Percentiles rank a stretch among this genome's conserved stretches.
phyloP scores from a whole-genome alignment of 1,140 invertebrate species.

The Battus philenor region DNA sequence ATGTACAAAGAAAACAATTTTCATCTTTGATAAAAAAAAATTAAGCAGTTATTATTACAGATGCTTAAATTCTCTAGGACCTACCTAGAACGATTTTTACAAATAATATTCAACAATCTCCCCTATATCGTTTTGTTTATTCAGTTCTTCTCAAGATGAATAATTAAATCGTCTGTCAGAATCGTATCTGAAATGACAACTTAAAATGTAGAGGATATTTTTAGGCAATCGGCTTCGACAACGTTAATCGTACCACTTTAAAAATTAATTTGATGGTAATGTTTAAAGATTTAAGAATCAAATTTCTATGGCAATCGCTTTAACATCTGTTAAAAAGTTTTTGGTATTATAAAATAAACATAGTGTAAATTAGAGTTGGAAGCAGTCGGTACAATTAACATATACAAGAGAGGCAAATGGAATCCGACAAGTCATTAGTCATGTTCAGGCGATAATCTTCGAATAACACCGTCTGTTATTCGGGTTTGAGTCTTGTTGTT shows the following conservation, averaged over 20 bases:
- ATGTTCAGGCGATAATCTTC: constrained; percentile 66
- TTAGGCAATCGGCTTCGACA: no score
- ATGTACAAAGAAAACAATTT: no score
- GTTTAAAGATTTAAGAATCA: no score
- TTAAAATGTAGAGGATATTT: constrained; percentile 42
- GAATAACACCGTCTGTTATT: constrained; percentile 63
- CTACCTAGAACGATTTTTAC: constrained; percentile 30
- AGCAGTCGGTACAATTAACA: constrained; percentile 64
- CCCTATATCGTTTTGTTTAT: constrained; percentile 43
- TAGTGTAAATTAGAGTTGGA: constrained; percentile 64
- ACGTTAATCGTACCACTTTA: no score
- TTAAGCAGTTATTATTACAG: no score
- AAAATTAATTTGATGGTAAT: no score
- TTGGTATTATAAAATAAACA: constrained; percentile 52
- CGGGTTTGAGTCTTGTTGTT: constrained; percentile 14
- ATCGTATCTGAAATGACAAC: constrained; percentile 55
- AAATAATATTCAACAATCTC: constrained; percentile 34
- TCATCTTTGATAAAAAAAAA: no score
- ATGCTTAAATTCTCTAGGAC: constrained; percentile 1
- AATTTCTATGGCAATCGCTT: no score
- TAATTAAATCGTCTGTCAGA: constrained; percentile 63
- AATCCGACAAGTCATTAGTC: constrained; percentile 62
- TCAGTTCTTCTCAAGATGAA: constrained; percentile 55
- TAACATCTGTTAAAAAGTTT: neutral
- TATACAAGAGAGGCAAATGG: constrained; percentile 44